Evolutionary conservation across 2,888 invertebrate genomes (phyloP).

Genomic region (Stictocephala bisonia): DNA sequence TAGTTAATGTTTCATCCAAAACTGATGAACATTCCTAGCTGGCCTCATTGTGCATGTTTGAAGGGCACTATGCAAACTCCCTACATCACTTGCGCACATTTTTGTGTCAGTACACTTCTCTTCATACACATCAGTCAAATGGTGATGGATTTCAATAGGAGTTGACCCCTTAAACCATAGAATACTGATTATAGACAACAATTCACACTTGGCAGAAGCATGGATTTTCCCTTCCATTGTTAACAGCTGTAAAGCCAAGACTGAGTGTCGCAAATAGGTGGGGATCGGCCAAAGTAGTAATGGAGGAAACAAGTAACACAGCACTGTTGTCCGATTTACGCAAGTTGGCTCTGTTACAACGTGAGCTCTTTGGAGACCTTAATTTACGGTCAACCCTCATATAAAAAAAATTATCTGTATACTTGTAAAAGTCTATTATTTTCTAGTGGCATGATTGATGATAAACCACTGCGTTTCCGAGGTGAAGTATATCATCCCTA

Average conservation of each 20-base stretch:
- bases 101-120: neutral
- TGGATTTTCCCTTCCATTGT: too few relatives aligned
- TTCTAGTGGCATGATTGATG: constrained; percentile 88
- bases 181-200: too few relatives aligned
- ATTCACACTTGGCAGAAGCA: too few relatives aligned
- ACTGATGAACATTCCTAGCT: neutral
- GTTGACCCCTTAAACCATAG: neutral
- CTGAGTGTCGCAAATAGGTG: too few relatives aligned
- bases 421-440: constrained; percentile 15
- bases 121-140: too few relatives aligned
- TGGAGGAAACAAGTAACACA: too few relatives aligned
- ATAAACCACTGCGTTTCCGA: constrained; percentile 88
- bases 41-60: neutral
- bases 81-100: neutral
- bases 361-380: neutral
- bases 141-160: too few relatives aligned
- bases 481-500: constrained; percentile 99
- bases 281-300: neutral
- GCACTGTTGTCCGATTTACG: too few relatives aligned
- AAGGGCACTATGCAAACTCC: too few relatives aligned
- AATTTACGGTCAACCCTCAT: too few relatives aligned
- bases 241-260: neutral
- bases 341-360: too few relatives aligned
- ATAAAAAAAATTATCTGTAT: too few relatives aligned
- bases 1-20: neutral